Evolutionary conservation across 2,888 invertebrate genomes (phyloP), one percentile per base, ranked within the genome.

Genomic region (Archaeoteleia sp.): DNA sequence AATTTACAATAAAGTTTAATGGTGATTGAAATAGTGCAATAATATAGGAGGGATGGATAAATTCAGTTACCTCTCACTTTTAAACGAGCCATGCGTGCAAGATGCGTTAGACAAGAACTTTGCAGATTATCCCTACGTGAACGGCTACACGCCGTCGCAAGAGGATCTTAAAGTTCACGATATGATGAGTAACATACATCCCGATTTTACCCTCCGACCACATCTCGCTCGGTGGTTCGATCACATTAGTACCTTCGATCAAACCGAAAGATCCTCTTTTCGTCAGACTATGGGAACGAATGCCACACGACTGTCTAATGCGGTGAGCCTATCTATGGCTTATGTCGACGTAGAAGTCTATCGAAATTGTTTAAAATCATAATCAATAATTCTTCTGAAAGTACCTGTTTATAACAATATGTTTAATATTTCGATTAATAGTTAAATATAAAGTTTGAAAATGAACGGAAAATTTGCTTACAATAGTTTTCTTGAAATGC

Each of bases 211-310:
- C 1, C 74, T 57, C 12, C 71, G 70, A 65, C 79, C 82, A 2
- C 82, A 87, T 72, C 74, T 87, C 4, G 53, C 74, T 51, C 82
- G 87, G 9, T 87, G 87, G 87, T 80, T 80, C 51, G 74, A 75
- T 20, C 87, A 87, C 73, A 77, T 87, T 17, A 67, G 72, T 25
- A 82, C 83, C 46, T 86, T 81, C 65, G 76, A 54, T 23, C 46
- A 61, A 4, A 42, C 61, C 8, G 86, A 85, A 68, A 79, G 66
- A 61, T 72, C 70, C 8, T 12, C 15, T 7, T 80, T 85, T 17
- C 80, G 78, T 14, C 23, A 27, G 1, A 39, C 10, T 14, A 42
- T 30, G 37, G 5, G 17, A 25, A 17, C 2, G 5, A 54, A 32
- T 39, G 35, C 5, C n/a, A 9, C 12, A 25, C 43, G 7, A 57